Base-by-base conservation (phyloP, 1,140 invertebrate genomes). In the Pogonus chalceus region DNA sequence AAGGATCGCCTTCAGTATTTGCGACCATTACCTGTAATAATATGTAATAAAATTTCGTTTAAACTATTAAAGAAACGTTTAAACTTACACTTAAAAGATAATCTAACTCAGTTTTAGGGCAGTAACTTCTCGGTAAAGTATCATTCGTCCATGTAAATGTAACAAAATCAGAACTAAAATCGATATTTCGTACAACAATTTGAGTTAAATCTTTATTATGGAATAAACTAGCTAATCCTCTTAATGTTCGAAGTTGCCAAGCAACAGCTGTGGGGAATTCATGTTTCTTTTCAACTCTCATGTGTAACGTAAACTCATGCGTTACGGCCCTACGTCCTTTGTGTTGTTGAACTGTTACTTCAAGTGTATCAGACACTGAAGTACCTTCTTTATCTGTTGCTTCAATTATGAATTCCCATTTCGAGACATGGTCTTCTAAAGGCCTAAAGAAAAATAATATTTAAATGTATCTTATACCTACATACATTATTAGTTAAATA, bases 61-160 rank as follows among this genome's bases (percentile, higher is more conserved):
- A 14, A 9, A 49, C 39, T 18, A 48, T 24, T 39, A 20, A 31
- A 54, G n/a, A 24, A 2, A 53, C 55, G n/a, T 48, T 46, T 54
- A 24, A 35, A 65, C 69, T 71, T 68, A 87, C 83, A 69, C 77
- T 76, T 62, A 83, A 79, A 2, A 90, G 65, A 55, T 77, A 72
- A 26, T 83, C 77, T 20, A 93, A 83, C 56, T 87, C 80, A 55
- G 77, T 73, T 59, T 77, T 74, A 1, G 90, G 88, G 65, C 92
- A 94, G 18, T 75, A 76, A 62, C 80, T 81, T 46, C 82, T 82
- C 0, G 87, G 81, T 55, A 96, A 65, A 18, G 87, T 87, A 56
- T 92, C 90, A 64, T 96, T 96, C 2, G 90, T 90, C 85, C 91
- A 96, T 0, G 83, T 79, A 58, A 90, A 88, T 24, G 80, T 78